Percentiles rank a stretch among this genome's conserved stretches.
Conservation (phyloP, 2,113 vertebrate genomes). For the Coregonus clupeaformis region DNA sequence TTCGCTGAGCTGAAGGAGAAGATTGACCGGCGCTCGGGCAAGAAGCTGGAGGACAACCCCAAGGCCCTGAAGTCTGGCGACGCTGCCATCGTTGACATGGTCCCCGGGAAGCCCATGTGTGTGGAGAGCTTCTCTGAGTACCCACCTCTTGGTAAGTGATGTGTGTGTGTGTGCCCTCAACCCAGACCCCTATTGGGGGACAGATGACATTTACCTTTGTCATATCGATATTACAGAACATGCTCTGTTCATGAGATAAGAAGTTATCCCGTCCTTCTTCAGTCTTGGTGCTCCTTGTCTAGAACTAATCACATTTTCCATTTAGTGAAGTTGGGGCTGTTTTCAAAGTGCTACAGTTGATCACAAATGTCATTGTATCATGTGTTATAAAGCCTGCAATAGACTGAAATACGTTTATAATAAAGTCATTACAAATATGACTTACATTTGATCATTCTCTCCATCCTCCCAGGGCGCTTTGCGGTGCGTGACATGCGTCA, state of each 20-base stretch:
- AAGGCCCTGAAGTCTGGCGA: slow-evolving; percentile 90
- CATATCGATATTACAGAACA: too few species aligned
- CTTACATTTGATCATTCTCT: not conserved
- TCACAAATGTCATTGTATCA: too few species aligned
- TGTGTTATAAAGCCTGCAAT: too few species aligned
- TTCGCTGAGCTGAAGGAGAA: slow-evolving; percentile 93
- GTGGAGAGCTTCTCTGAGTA: slow-evolving; percentile 96
- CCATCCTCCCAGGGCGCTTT: slow-evolving; percentile 77
- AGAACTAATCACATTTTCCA: too few species aligned
- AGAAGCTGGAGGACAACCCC: not conserved
- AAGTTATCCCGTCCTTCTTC: too few species aligned
- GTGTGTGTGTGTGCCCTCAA: not conserved
- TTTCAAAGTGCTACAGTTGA: too few species aligned
- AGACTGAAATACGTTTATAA: too few species aligned
- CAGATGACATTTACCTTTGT: not conserved
- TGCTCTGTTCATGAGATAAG: too few species aligned
- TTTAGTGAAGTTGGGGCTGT: too few species aligned
- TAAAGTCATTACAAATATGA: not conserved
- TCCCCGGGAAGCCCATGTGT: slow-evolving; percentile 92
- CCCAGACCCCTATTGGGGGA: not conserved
- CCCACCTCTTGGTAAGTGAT: slow-evolving; percentile 87
- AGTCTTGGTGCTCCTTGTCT: too few species aligned
- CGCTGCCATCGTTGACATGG: slow-evolving; percentile 91
- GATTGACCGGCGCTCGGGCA: slow-evolving; percentile 67
- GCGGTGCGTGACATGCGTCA: slow-evolving; percentile 93